Conservation (phyloP, 2,888 invertebrate species). For the Rhagophthalmus giganteus region DNA sequence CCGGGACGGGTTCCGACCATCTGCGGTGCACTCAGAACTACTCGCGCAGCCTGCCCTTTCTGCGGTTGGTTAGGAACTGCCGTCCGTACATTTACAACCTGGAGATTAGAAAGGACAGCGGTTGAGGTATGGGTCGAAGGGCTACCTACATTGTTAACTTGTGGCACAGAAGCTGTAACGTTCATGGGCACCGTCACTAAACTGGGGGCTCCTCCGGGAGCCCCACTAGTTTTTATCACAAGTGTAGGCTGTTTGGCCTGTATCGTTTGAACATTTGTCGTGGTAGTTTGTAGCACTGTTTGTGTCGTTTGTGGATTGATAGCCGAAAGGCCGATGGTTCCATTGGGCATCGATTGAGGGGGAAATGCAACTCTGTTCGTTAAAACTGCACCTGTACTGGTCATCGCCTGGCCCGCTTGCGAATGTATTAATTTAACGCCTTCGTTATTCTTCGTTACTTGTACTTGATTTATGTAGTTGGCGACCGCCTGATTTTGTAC, state of each 20-base stretch:
- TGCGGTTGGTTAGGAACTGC: constrained; percentile 71
- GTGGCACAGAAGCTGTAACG: constrained; percentile 62
- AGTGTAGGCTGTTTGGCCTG: constrained; percentile 52
- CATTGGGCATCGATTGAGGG: constrained; percentile 69
- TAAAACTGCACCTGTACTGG: constrained; percentile 56
- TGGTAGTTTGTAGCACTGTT: constrained; percentile 61
- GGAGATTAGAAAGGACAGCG: constrained; percentile 67
- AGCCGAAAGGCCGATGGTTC: constrained; percentile 66
- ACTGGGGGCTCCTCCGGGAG: constrained; percentile 55
- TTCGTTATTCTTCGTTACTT: constrained; percentile 58
- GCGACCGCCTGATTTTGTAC: constrained; percentile 41
- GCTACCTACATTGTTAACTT: constrained; percentile 56
- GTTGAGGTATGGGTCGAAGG: constrained; percentile 50
- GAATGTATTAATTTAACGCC: constrained; percentile 62
- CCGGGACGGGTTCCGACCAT: constrained; percentile 81
- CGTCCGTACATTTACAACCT: constrained; percentile 83
- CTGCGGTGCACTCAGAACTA: constrained; percentile 81
- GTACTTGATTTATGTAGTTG: constrained; percentile 32
- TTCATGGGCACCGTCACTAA: constrained; percentile 68
- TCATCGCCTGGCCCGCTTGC: constrained; percentile 57
- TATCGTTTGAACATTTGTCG: constrained; percentile 53
- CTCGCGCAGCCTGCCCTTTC: constrained; percentile 78
- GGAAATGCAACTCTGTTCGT: constrained; percentile 65
- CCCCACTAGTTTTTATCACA: constrained; percentile 54
- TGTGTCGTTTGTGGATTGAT: constrained; percentile 48